Percentiles rank a stretch among this genome's conserved stretches.
phyloP scores from a whole-genome alignment of 2,113 vertebrate genomes.

The Leucopsar rothschildi region DNA sequence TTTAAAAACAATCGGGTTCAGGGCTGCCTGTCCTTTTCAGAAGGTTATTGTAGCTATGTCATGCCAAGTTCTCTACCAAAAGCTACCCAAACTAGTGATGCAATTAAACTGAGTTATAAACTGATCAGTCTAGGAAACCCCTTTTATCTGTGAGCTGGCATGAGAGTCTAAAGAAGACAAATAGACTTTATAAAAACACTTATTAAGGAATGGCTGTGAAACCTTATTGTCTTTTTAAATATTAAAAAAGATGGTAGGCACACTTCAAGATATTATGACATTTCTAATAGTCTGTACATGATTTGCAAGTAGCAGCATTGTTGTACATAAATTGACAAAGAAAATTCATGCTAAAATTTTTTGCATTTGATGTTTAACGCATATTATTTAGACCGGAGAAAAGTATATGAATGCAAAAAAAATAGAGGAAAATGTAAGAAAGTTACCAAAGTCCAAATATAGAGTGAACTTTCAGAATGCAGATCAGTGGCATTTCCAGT shows the following conservation, averaged over 20 bases:
- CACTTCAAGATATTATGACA: background rate
- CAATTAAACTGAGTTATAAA: background rate
- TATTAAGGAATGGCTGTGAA: background rate
- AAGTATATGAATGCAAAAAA: background rate
- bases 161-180: background rate
- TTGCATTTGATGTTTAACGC: background rate
- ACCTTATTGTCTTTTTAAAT: background rate
- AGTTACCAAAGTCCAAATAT: background rate
- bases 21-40: background rate
- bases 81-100: background rate
- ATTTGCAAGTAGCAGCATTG: background rate
- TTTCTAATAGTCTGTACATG: background rate
- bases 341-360: background rate
- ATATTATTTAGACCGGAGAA: background rate
- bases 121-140: background rate
- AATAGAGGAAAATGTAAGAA: background rate
- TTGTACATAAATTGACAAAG: background rate
- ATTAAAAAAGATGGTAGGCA: background rate
- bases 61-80: background rate
- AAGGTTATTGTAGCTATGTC: accelerated
- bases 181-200: background rate
- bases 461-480: background rate
- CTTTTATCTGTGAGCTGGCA: background rate
- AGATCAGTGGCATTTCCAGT: background rate
- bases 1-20: background rate